Evolutionary conservation across 2,797 vertebrate genomes (phyloP).

Genomic region (Myotis findleyi): DNA sequence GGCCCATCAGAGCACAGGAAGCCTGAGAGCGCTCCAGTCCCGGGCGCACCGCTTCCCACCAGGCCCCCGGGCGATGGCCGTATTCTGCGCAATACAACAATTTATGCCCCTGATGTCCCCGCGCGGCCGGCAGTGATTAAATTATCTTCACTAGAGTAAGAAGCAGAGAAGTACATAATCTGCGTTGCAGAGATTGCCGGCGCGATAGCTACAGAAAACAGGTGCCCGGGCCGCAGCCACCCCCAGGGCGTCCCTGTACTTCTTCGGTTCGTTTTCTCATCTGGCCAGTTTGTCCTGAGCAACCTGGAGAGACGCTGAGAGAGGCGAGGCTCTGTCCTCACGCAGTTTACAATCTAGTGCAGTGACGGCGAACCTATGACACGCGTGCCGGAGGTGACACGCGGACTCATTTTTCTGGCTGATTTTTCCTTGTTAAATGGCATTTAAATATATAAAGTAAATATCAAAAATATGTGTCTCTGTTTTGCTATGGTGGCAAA

Average conservation of each 20-base stretch:
- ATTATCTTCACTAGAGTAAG: conserved; percentile 29
- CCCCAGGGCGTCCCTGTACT: neutral
- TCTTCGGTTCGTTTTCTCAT: neutral
- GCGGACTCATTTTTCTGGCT: too few relatives aligned
- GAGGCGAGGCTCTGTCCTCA: neutral
- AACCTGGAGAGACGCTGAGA: neutral
- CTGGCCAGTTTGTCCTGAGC: neutral
- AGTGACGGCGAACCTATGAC: too few relatives aligned
- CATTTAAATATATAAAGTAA: too few relatives aligned
- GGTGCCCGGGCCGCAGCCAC: neutral
- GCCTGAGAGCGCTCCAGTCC: neutral
- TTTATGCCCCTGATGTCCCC: conserved; percentile 36
- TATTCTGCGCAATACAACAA: conserved; percentile 49
- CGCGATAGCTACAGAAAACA: neutral
- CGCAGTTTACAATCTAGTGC: neutral
- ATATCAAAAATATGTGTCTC: too few relatives aligned
- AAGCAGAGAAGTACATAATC: neutral
- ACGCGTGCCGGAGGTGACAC: too few relatives aligned
- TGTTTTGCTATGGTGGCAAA: too few relatives aligned
- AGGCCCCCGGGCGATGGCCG: conserved; percentile 3
- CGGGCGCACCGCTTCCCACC: conserved; percentile 2
- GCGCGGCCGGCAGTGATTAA: conserved; percentile 37
- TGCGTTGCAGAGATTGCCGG: neutral
- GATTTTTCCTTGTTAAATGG: too few relatives aligned
- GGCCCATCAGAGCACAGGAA: conserved; percentile 51